These are phyloP conservation scores for Aricia artaxerxes DNA, from an alignment of 2,888 invertebrate genomes.

Conservation along the genomic window DNA sequence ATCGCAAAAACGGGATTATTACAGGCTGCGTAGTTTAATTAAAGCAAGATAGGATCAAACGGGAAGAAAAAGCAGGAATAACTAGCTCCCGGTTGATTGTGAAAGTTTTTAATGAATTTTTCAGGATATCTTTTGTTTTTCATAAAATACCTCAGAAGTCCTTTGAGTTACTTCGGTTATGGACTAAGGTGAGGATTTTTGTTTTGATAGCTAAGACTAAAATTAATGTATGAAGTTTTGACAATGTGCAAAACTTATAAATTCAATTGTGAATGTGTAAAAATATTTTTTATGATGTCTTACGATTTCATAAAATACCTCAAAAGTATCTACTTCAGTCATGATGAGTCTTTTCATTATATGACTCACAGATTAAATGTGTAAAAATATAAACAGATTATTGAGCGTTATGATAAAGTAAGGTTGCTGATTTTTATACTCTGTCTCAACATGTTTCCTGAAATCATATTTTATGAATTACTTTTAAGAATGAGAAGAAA, in stretches of 20 bases:
- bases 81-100: constrained; percentile 26
- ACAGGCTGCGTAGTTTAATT: constrained; percentile 30
- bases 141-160: background rate
- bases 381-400: too few species aligned
- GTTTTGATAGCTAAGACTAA: background rate
- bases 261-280: too few species aligned
- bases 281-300: background rate
- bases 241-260: too few species aligned
- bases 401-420: too few species aligned
- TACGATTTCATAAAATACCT: constrained; percentile 2
- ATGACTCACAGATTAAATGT: too few species aligned
- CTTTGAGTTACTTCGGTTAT: background rate
- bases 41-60: constrained; percentile 26
- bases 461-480: too few species aligned
- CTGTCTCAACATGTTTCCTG: too few species aligned
- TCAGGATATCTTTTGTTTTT: constrained; percentile 13
- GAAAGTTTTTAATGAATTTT: constrained; percentile 28
- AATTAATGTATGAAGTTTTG: background rate
- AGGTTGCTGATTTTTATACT: too few species aligned
- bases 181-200: background rate
- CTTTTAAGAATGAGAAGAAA: too few species aligned
- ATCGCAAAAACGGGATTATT: constrained; percentile 15
- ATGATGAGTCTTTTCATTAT: background rate
- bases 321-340: background rate
- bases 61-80: constrained; percentile 24